These are phyloP conservation scores for Hypanus sabinus DNA, from an alignment of 2,113 vertebrate genomes.

Conservation along the genomic window DNA sequence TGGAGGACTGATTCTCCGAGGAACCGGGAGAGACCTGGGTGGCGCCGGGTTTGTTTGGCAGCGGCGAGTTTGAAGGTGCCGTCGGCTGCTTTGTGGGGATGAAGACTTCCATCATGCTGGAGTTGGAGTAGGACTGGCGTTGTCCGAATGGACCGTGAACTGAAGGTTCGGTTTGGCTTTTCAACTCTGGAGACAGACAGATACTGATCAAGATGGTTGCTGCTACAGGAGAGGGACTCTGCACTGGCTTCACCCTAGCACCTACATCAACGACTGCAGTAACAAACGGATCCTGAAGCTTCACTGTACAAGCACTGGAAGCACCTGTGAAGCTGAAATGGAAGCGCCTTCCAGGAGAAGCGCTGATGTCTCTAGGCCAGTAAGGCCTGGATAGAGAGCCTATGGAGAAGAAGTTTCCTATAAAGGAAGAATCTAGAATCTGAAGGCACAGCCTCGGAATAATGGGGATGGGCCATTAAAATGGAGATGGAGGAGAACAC, in stretches of 20 bases:
- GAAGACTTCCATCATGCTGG: constrained; percentile 89
- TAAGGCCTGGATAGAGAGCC: too few relatives aligned
- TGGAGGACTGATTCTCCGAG: constrained; percentile 86
- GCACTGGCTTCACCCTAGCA: neutral
- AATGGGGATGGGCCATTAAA: too few relatives aligned
- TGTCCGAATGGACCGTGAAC: constrained; percentile 82
- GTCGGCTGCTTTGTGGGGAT: constrained; percentile 82
- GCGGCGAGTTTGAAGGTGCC: constrained; percentile 67
- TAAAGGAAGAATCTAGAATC: too few relatives aligned
- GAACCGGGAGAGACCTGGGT: constrained; percentile 80
- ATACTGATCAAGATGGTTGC: neutral
- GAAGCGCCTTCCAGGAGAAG: too few relatives aligned
- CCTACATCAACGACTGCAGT: neutral
- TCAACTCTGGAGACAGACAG: constrained; percentile 64
- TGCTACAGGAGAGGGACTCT: neutral
- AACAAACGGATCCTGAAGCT: too few relatives aligned
- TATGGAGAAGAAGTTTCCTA: too few relatives aligned
- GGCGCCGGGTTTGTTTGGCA: constrained; percentile 62
- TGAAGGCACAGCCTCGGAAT: too few relatives aligned
- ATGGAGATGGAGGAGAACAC: too few relatives aligned
- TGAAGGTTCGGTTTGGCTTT: constrained; percentile 68
- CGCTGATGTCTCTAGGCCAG: too few relatives aligned
- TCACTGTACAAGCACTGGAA: too few relatives aligned
- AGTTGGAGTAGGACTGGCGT: constrained; percentile 79
- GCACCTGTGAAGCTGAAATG: too few relatives aligned